phyloP scores from a whole-genome alignment of 2,888 invertebrate species.

The Ormyrus labotus region DNA sequence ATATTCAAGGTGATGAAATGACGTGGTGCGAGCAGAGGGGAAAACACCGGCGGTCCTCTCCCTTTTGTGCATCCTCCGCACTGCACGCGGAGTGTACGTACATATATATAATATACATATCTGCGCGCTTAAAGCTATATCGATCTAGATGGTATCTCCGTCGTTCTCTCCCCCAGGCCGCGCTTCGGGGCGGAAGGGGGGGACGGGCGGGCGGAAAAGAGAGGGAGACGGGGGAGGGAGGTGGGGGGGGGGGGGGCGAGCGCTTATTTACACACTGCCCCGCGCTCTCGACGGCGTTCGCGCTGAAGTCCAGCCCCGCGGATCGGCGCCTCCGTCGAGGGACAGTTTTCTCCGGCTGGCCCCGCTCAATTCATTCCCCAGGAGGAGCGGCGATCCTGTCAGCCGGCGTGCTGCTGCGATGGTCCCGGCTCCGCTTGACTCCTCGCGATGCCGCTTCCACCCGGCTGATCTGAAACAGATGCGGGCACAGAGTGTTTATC shows the following conservation, averaged over 20 bases:
- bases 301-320: not conserved
- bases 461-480: slow-evolving; percentile 63
- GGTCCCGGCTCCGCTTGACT: slow-evolving; percentile 52
- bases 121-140: slow-evolving; percentile 21
- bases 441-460: slow-evolving; percentile 61
- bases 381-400: slow-evolving; percentile 56
- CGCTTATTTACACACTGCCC: not conserved
- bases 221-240: not conserved
- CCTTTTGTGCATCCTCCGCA: not conserved
- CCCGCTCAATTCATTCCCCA: slow-evolving; percentile 37
- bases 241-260: no score
- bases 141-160: not conserved
- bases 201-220: not conserved
- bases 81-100: slow-evolving; percentile 4
- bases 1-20: slow-evolving; percentile 30
- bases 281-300: not conserved
- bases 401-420: slow-evolving; percentile 62
- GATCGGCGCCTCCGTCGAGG: no score
- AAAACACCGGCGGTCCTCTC: not conserved
- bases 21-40: not conserved
- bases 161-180: not conserved
- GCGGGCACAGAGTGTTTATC: no score
- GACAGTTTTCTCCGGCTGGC: not conserved
- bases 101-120: not conserved
- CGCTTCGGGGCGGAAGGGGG: not conserved